phyloP scores from a whole-genome alignment of 2,797 vertebrate species.

The Sebastes taczanowskii region DNA sequence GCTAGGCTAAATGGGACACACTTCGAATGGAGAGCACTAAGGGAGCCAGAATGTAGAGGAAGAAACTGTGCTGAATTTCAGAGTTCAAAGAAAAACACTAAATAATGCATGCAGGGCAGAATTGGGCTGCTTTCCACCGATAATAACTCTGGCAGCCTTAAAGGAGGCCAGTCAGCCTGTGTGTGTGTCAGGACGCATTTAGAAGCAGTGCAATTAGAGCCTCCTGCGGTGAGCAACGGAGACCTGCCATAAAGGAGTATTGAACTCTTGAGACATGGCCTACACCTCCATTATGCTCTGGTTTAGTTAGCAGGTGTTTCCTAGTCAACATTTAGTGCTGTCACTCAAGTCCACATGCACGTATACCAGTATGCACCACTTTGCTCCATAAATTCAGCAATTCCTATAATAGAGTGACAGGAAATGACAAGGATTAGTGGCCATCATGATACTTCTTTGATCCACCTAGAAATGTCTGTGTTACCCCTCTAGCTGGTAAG shows the following conservation, averaged over 20 bases:
- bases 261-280: constrained; percentile 70
- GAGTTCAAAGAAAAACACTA: constrained; percentile 86
- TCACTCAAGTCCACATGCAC: constrained; percentile 16
- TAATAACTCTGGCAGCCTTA: constrained; percentile 81
- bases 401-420: background rate
- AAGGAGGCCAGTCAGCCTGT: constrained; percentile 72
- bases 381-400: background rate
- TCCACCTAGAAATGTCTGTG: background rate
- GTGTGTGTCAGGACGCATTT: constrained; percentile 72
- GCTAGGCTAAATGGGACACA: constrained; percentile 80
- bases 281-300: constrained; percentile 55
- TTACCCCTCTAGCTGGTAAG: background rate
- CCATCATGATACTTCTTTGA: constrained; percentile 5
- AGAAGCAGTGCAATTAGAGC: constrained; percentile 79
- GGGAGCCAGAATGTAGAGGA: constrained; percentile 65
- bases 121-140: constrained; percentile 82
- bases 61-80: constrained; percentile 73
- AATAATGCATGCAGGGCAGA: constrained; percentile 84
- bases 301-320: constrained; percentile 47
- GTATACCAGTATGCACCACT: background rate
- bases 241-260: constrained; percentile 70
- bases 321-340: constrained; percentile 22
- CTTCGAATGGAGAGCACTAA: constrained; percentile 74
- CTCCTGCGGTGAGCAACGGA: constrained; percentile 70
- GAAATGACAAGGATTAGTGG: constrained; percentile 6